Base-by-base conservation (phyloP, 2,797 vertebrate species). In the Tympanoctomys barrerae region DNA sequence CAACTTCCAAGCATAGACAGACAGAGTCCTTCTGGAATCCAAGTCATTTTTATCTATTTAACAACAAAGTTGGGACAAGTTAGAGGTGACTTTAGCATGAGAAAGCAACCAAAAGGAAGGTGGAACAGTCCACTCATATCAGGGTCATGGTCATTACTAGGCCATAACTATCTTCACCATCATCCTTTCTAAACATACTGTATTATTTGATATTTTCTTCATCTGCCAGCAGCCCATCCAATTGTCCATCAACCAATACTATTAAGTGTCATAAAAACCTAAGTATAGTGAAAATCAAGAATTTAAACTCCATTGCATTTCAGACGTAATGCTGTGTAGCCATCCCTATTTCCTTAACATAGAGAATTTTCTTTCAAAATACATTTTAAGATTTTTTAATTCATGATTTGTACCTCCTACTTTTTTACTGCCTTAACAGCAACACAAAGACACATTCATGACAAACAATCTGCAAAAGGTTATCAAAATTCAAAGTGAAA, bases 381-480 rank as follows among this genome's bases (percentile, higher is more conserved):
- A 85, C 24, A 78, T 66, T 66, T 82, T 33, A 61, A 54, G 31
- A 62, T 26, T 42, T 88, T 80, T 70, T 39, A 77, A 64, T 39
- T 85, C 42, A 0, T 54, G 3, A 57, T n/a, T 70, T 85, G 5
- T 10, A 16, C 73, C 52, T 82, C 36, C 62, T 68, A 49, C 46
- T 79, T 77, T 52, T 52, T 62, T 24, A 57, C 62, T 52, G 54
- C 36, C 5, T 36, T 83, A 26, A 3, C 79, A 21, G 61, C 78
- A 66, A 91, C 71, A 87, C 52, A 97, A 88, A 73, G 77, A 81
- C 57, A 54, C 4, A 1, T 71, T 66, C 54, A 83, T 22, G 64
- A 49, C 89, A 91, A 96, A 82, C n/a, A 75, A 39, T 91, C 33
- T 89, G 64, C 22, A 93, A 90, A 89, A 31, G 46, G 7, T 46